Evolutionary conservation across 1,140 invertebrate genomes (phyloP).

Genomic region (Ceratina calcarata): DNA sequence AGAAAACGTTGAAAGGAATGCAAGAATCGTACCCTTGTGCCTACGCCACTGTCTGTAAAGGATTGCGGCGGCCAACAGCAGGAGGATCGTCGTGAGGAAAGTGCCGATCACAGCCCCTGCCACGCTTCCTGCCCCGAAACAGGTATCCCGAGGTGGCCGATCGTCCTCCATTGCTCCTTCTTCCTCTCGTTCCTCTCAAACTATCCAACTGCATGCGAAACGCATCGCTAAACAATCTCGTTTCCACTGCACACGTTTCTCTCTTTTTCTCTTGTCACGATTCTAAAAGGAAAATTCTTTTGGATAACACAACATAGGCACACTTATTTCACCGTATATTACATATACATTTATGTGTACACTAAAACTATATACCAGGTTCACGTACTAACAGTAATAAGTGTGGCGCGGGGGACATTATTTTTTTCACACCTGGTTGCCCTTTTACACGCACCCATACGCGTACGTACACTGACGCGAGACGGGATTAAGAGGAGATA

Average conservation of each 20-base stretch:
- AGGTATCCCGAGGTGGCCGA: constrained; percentile 61
- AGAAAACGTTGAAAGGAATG: constrained; percentile 10
- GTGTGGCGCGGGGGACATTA: constrained; percentile 32
- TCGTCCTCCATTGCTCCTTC: constrained; percentile 62
- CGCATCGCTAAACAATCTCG: not conserved
- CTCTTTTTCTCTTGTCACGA: too few species aligned
- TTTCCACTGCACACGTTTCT: constrained; percentile 10
- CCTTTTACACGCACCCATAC: constrained; percentile 16
- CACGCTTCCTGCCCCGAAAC: constrained; percentile 79
- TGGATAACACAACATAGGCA: too few species aligned
- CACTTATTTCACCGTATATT: too few species aligned
- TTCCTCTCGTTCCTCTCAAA: constrained; percentile 53
- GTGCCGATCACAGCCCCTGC: constrained; percentile 82
- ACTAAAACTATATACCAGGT: too few species aligned
- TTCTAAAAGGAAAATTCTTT: too few species aligned
- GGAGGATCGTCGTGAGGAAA: constrained; percentile 79
- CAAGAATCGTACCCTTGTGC: constrained; percentile 77
- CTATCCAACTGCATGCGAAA: constrained; percentile 5
- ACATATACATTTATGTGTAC: too few species aligned
- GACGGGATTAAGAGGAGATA: constrained; percentile 10
- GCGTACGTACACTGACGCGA: too few species aligned
- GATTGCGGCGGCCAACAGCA: constrained; percentile 74
- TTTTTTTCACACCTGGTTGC: constrained; percentile 36
- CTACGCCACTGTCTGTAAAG: constrained; percentile 80
- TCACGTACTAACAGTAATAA: too few species aligned